Base-by-base conservation (phyloP, 2,888 invertebrate species). In the Crematogaster levior region DNA sequence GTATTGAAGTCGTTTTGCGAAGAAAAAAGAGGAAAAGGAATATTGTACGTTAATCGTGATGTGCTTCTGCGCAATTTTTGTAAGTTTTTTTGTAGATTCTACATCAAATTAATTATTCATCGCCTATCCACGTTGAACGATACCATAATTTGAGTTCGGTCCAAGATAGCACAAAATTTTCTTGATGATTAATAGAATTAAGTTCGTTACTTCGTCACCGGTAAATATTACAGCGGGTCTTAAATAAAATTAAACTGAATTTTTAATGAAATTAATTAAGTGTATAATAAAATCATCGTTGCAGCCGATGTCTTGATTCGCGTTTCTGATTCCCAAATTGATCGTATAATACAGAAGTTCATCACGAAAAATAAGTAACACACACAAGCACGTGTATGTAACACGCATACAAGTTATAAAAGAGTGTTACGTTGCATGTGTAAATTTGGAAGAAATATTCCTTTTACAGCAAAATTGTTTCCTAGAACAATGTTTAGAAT, bases 101-200 rank as follows among this genome's bases (percentile, higher is more conserved):
- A 30, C 15, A 53, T 56, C 53, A 18, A 15, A 18, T 68, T 27
- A 37, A 51, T 65, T 37, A 40, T 63, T 75, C 48, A n/a, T 56
- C 46, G 48, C 24, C 60, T 43, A 73, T 74, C 1, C 65, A 34
- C 34, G 46, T 27, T 40, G 51, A 77, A 68, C 40, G 40, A 77
- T 51, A 51, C 21, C 53, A 12, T 53, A 30, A 68, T 66, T 56
- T 40, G 30, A 30, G 43, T 43, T 48, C 27, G 68, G 40, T 68
- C 9, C 12, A 77, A 68, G 53, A 68, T 68, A 56, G 30, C 40
- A 37, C 24, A 15, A 53, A 53, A 53, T 63, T 66, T 37, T 10
- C 37, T 63, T n/a, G 40, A 75, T 65, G 30, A 77, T 77, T 53
- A 77, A 66, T 56, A n/a, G 30, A 66, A 77, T 68, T 74, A 74